Evolutionary conservation across 2,113 vertebrate genomes (phyloP), one percentile per base, ranked within the genome.

Genomic region (Macrotis lagotis): DNA sequence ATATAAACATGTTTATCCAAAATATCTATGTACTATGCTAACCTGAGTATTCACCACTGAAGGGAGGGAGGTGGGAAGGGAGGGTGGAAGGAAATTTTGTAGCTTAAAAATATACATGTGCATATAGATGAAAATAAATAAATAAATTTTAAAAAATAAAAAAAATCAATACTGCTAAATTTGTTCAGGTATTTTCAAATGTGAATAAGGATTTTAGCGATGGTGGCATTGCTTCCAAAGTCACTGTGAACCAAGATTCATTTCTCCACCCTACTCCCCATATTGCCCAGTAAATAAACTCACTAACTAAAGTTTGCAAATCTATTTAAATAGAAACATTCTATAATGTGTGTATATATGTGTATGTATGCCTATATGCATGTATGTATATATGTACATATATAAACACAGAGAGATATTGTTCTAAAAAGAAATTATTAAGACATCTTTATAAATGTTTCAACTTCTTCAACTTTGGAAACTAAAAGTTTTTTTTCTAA

Each of bases 81-180:
- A n/a, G n/a, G n/a, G n/a, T n/a, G n/a, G n/a, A n/a, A n/a, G n/a
- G n/a, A n/a, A n/a, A n/a, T n/a, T n/a, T n/a, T n/a, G n/a, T n/a
- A n/a, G n/a, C n/a, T n/a, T n/a, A n/a, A n/a, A n/a, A n/a, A n/a
- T n/a, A n/a, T n/a, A n/a, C n/a, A n/a, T n/a, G n/a, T n/a, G n/a
- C n/a, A n/a, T n/a, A n/a, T n/a, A n/a, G n/a, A n/a, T n/a, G n/a
- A n/a, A n/a, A n/a, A n/a, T n/a, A n/a, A n/a, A n/a, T n/a, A n/a
- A n/a, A n/a, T n/a, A n/a, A n/a, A n/a, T n/a, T n/a, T n/a, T n/a
- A n/a, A n/a, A n/a, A n/a, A n/a, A n/a, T n/a, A n/a, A n/a, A n/a
- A n/a, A n/a, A n/a, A n/a, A n/a, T n/a, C 55, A 59, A 48, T 24
- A 47, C 0, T 26, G 12, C 26, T 0, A 25, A 19, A 10, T 16